Percentiles rank a stretch among this genome's conserved stretches.
Conservation (phyloP, 2,113 vertebrate genomes). For the Noctilio leporinus region DNA sequence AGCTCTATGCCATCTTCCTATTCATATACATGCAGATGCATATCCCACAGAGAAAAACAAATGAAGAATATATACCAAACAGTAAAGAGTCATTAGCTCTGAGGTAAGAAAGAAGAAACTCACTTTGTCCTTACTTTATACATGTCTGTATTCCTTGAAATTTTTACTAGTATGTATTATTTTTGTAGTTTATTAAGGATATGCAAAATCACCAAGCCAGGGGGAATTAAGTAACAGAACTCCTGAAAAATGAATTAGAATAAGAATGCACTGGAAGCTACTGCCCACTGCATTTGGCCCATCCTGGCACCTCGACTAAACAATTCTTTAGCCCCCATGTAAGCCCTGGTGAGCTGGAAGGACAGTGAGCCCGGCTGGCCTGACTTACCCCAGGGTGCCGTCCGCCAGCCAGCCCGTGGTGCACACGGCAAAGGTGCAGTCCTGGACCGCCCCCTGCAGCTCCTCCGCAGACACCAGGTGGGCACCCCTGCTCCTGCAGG, state of each 20-base stretch:
- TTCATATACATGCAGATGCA: background rate
- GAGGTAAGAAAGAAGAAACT: background rate
- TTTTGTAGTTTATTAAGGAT: conserved; percentile 5
- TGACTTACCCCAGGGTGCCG: conserved; percentile 87
- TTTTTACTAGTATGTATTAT: background rate
- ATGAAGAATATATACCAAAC: background rate
- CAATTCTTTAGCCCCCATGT: rapidly evolving
- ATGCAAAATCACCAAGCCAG: background rate
- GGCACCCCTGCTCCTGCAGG: conserved; percentile 82
- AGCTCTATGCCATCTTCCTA: background rate
- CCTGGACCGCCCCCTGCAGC: conserved; percentile 84
- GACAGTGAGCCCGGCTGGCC: background rate
- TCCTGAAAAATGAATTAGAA: background rate
- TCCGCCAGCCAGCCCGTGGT: conserved; percentile 89
- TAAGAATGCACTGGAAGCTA: background rate
- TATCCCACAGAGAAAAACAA: background rate
- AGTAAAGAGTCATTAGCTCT: background rate
- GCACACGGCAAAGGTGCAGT: conserved; percentile 87
- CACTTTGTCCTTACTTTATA: background rate
- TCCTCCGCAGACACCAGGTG: conserved; percentile 87
- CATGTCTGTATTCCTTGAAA: background rate
- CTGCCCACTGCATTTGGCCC: background rate
- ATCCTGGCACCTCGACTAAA: background rate
- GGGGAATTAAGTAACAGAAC: background rate
- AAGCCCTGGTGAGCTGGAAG: background rate